Conservation (phyloP, 2,113 vertebrate genomes). For the Silurus meridionalis region DNA sequence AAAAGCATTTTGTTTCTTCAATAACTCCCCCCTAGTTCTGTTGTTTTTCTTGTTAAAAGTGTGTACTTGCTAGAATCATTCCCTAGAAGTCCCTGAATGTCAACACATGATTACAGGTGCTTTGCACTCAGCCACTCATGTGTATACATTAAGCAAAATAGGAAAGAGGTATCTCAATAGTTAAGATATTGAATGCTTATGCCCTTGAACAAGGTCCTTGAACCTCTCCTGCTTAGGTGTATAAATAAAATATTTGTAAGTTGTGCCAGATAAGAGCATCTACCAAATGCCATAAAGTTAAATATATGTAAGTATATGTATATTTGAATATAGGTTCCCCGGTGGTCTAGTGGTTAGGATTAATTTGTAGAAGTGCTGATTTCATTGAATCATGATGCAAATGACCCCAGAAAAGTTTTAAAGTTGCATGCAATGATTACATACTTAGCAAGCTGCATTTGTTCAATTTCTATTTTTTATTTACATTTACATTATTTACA, state of each 20-base stretch:
- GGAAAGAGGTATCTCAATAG: too few relatives aligned
- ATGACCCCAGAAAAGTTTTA: not conserved
- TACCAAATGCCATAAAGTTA: too few relatives aligned
- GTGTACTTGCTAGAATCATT: conserved; percentile 35
- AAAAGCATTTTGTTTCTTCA: conserved; percentile 50
- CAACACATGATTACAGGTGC: conserved; percentile 2
- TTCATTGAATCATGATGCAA: not conserved
- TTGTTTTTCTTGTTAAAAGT: conserved; percentile 51
- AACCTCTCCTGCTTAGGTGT: too few relatives aligned
- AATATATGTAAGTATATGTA: too few relatives aligned
- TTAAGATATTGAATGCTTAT: too few relatives aligned
- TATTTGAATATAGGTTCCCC: too few relatives aligned
- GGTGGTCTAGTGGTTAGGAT: not conserved
- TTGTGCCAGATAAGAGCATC: too few relatives aligned
- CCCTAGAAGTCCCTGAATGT: conserved; percentile 21
- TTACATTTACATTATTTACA: not conserved
- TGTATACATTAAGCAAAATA: too few relatives aligned
- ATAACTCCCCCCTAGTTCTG: conserved; percentile 39
- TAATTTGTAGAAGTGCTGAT: not conserved
- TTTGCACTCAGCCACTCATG: conserved; percentile 1
- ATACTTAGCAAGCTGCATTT: not conserved
- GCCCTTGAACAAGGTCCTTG: too few relatives aligned
- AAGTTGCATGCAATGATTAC: too few relatives aligned
- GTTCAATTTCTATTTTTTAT: not conserved
- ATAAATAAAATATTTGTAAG: too few relatives aligned